These are phyloP conservation scores for Callinectes sapidus DNA, from an alignment of 2,888 invertebrate genomes.

Conservation along the genomic window DNA sequence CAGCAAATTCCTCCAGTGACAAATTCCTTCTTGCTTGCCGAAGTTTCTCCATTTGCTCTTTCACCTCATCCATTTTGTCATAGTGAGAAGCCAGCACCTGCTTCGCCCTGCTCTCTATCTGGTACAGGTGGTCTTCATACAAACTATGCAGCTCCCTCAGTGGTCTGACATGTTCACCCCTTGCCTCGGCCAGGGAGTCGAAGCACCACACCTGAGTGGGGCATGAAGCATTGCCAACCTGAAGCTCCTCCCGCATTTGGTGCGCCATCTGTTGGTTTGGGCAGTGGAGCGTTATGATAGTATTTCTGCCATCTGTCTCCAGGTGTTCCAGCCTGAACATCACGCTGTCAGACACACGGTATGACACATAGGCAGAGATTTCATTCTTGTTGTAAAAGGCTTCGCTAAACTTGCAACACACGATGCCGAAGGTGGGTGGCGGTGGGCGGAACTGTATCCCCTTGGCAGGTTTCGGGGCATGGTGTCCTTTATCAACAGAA, in stretches of 20 bases:
- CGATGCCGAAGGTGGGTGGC: neutral
- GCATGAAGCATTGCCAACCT: constrained; percentile 9
- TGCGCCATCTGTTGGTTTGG: neutral
- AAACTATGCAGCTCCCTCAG: neutral
- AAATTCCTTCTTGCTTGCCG: neutral
- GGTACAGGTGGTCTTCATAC: neutral
- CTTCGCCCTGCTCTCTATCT: constrained; percentile 13
- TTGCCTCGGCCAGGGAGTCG: constrained; percentile 1
- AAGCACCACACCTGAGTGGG: constrained; percentile 44
- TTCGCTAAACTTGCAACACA: constrained; percentile 37
- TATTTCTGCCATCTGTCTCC: neutral
- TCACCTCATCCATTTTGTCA: constrained; percentile 18
- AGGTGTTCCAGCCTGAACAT: neutral
- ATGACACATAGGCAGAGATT: constrained; percentile 7
- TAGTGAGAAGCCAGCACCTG: constrained; percentile 30
- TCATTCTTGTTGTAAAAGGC: neutral
- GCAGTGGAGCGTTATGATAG: constrained; percentile 26
- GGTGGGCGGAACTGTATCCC: neutral
- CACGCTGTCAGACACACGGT: neutral
- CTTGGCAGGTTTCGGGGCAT: neutral
- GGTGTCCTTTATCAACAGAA: neutral
- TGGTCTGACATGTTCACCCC: neutral
- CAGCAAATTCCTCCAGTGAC: constrained; percentile 20
- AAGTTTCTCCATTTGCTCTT: neutral
- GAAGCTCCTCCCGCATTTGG: neutral